Conservation (phyloP, 2,113 vertebrate genomes). For the Hippolais icterina region DNA sequence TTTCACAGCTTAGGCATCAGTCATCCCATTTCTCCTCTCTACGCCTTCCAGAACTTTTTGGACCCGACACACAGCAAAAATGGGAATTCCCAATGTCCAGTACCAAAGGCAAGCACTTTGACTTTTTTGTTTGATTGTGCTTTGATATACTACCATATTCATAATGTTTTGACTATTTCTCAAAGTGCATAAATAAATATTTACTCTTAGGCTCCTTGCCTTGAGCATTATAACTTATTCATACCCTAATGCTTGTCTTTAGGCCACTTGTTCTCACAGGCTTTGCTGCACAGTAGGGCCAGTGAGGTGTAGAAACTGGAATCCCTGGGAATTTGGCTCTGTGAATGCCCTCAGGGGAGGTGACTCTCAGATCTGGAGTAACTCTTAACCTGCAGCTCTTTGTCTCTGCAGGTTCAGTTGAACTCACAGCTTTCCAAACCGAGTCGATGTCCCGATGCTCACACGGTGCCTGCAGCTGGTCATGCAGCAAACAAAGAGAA, state of each 20-base stretch:
- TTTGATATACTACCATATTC: no score
- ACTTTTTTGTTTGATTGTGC: not conserved
- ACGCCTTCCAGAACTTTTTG: conserved; percentile 72
- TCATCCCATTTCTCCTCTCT: conserved; percentile 76
- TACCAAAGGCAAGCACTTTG: conserved; percentile 71
- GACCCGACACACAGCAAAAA: conserved; percentile 45
- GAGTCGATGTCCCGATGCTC: conserved; percentile 18
- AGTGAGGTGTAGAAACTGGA: rapidly evolving
- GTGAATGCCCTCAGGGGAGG: rapidly evolving
- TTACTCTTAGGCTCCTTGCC: not conserved
- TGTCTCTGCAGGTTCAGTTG: conserved; percentile 80
- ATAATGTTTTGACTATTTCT: not conserved
- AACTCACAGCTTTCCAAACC: conserved; percentile 74
- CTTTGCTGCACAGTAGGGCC: not conserved
- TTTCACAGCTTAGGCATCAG: conserved; percentile 63
- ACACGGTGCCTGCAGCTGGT: not conserved
- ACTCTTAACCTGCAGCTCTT: not conserved
- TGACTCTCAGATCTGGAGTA: not conserved
- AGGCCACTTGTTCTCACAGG: rapidly evolving
- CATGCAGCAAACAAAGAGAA: conserved; percentile 80
- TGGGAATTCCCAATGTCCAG: conserved; percentile 42
- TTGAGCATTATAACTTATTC: rapidly evolving
- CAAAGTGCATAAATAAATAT: no score
- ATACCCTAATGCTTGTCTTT: not conserved
- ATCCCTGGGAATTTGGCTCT: not conserved